Evolutionary conservation across 2,797 vertebrate genomes (phyloP).

Genomic region (Falco berigora): DNA sequence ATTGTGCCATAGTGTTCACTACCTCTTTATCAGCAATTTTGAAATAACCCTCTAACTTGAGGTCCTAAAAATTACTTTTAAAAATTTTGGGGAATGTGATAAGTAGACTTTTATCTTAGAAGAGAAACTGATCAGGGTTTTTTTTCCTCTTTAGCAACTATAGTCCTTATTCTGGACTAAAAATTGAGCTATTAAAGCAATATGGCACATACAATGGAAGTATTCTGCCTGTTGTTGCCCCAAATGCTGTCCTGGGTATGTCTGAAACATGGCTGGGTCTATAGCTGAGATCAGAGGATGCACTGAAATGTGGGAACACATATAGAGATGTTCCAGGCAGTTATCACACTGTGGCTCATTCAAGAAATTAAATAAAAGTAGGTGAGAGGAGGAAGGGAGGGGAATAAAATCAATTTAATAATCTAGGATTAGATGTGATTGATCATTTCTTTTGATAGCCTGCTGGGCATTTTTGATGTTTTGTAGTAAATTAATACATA

Average conservation of each 20-base stretch:
- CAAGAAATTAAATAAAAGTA: background rate
- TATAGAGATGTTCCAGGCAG: background rate
- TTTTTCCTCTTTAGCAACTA: background rate
- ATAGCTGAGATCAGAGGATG: background rate
- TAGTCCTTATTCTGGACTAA: background rate
- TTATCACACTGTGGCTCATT: background rate
- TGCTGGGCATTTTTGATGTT: background rate
- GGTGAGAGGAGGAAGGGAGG: background rate
- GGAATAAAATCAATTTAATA: background rate
- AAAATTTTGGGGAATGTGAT: background rate
- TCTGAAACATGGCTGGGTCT: background rate
- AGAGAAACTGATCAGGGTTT: background rate
- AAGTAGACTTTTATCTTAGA: background rate
- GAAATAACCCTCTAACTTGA: background rate
- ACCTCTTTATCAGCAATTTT: background rate
- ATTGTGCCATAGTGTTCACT: background rate
- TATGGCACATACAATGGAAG: background rate
- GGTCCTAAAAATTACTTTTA: background rate
- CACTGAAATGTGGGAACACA: background rate
- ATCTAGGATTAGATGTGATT: background rate
- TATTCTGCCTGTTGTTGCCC: background rate
- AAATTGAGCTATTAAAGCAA: background rate
- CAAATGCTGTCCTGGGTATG: background rate
- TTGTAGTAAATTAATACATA: slow-evolving; percentile 45
- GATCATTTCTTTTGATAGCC: background rate